Conservation (phyloP, 2,113 vertebrate genomes). For the Camelus bactrianus region DNA sequence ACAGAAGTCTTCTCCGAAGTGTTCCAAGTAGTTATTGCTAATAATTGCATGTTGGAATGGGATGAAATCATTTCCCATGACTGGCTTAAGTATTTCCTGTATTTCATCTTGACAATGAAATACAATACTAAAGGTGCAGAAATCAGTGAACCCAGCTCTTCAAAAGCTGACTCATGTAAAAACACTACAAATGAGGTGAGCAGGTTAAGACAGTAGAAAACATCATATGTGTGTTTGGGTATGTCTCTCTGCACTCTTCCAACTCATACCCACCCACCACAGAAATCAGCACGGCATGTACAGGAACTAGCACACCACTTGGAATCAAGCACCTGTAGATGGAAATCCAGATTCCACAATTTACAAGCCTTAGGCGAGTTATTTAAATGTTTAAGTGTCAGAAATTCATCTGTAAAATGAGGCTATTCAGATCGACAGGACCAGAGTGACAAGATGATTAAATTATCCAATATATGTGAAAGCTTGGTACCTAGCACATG, state of each 20-base stretch:
- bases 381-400: background rate
- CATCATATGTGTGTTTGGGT: background rate
- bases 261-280: background rate
- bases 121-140: background rate
- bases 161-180: background rate
- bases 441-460: background rate
- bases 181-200: background rate
- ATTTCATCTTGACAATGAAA: background rate
- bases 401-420: constrained; percentile 6
- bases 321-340: background rate
- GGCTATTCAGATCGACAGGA: background rate
- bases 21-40: background rate
- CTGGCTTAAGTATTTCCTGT: background rate
- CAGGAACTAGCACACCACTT: background rate
- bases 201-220: background rate
- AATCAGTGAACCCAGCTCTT: background rate
- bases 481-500: background rate
- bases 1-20: background rate
- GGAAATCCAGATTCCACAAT: background rate
- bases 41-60: background rate
- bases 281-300: background rate
- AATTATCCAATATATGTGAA: background rate
- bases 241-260: background rate
- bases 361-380: background rate
- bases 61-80: background rate